These are phyloP conservation scores for Nemoura dubitans DNA, from an alignment of 2,888 invertebrate genomes.

Conservation along the genomic window DNA sequence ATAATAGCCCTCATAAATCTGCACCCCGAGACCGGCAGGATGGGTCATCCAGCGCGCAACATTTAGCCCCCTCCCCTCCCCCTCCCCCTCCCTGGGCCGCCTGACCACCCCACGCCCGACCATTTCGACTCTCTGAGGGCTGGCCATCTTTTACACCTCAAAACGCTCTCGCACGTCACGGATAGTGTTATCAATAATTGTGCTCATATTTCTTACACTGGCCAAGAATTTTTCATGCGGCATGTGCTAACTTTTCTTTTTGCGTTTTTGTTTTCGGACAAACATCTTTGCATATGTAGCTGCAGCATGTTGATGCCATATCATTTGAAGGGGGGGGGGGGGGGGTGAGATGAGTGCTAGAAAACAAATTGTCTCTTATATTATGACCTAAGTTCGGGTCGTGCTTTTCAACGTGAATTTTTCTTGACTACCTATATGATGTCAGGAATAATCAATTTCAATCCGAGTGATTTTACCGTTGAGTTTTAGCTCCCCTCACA, in stretches of 20 bases:
- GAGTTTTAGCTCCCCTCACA: too few relatives aligned
- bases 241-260: conserved; percentile 2
- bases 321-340: too few relatives aligned
- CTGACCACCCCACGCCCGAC: too few relatives aligned
- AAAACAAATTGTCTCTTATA: too few relatives aligned
- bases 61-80: conserved; percentile 22
- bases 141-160: neutral
- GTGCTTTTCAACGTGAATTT: too few relatives aligned
- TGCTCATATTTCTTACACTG: conserved; percentile 44
- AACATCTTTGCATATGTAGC: too few relatives aligned
- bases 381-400: too few relatives aligned
- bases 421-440: too few relatives aligned
- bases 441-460: too few relatives aligned
- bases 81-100: too few relatives aligned
- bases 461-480: too few relatives aligned
- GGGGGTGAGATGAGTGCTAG: too few relatives aligned
- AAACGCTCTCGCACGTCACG: conserved; percentile 43
- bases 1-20: conserved; percentile 49
- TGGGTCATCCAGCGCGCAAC: conserved; percentile 35
- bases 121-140: neutral
- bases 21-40: conserved; percentile 31
- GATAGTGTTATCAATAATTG: conserved; percentile 48
- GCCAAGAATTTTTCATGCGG: conserved; percentile 44
- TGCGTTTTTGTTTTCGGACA: conserved; percentile 22
- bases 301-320: neutral